These are phyloP conservation scores for Cataglyphis cursor DNA, from an alignment of 2,888 invertebrate species.

Conservation along the genomic window DNA sequence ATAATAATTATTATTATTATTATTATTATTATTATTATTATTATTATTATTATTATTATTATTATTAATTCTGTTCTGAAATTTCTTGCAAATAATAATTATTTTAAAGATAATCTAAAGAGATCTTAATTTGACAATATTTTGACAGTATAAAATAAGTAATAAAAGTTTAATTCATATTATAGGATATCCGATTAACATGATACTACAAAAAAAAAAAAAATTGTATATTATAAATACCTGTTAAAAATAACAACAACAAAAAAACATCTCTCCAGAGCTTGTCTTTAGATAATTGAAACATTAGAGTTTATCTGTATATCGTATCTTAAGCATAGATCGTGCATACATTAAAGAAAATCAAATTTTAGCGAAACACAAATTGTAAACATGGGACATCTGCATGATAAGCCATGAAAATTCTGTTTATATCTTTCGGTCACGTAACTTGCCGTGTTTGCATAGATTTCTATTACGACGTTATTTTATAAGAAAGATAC, in stretches of 20 bases:
- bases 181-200: conserved; percentile 9
- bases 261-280: neutral
- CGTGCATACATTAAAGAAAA: conserved; percentile 55
- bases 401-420: conserved; percentile 67
- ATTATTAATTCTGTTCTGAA: neutral
- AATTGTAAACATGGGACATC: conserved; percentile 22
- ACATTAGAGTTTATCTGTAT: conserved; percentile 10
- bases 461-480: neutral
- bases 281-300: conserved; percentile 19
- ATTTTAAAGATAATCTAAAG: neutral
- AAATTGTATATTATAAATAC: neutral
- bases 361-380: conserved; percentile 49
- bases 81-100: neutral
- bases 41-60: too few species aligned
- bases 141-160: conserved; percentile 8
- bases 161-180: neutral
- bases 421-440: conserved; percentile 62
- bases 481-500: neutral
- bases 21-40: too few species aligned
- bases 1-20: too few species aligned
- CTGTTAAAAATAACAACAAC: neutral
- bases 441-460: conserved; percentile 27
- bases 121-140: conserved; percentile 18
- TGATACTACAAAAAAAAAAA: conserved; percentile 11
- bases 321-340: conserved; percentile 54